These are phyloP conservation scores for Paraescarpia echinospica DNA, from an alignment of 1,140 invertebrate species.

Conservation along the genomic window DNA sequence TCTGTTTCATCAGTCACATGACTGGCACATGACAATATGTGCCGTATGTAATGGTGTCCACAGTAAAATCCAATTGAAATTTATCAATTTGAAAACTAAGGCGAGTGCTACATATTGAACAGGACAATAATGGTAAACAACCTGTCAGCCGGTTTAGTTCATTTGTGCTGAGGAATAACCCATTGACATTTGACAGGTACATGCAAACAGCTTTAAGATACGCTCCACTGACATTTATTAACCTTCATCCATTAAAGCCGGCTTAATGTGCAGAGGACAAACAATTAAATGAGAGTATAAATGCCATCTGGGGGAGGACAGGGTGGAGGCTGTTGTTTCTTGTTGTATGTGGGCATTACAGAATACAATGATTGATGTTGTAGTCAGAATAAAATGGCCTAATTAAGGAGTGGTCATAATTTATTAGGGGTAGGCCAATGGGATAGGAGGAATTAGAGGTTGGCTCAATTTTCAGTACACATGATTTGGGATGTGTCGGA, in stretches of 20 bases:
- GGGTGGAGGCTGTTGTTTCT: background rate
- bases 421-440: no score
- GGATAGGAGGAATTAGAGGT: no score
- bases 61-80: background rate
- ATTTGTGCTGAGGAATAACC: background rate
- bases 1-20: background rate
- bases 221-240: background rate
- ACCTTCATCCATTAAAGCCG: constrained; percentile 4
- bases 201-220: background rate
- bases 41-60: background rate
- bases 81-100: background rate
- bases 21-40: background rate
- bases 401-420: background rate
- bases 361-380: background rate
- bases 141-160: background rate
- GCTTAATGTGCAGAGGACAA: background rate
- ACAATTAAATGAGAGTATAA: background rate
- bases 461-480: no score
- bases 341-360: background rate
- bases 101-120: background rate
- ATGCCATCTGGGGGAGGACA: background rate
- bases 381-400: background rate
- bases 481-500: no score
- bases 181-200: background rate
- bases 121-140: background rate